These are phyloP conservation scores for Pararge aegeria DNA, from an alignment of 1,140 invertebrate species.

Conservation along the genomic window DNA sequence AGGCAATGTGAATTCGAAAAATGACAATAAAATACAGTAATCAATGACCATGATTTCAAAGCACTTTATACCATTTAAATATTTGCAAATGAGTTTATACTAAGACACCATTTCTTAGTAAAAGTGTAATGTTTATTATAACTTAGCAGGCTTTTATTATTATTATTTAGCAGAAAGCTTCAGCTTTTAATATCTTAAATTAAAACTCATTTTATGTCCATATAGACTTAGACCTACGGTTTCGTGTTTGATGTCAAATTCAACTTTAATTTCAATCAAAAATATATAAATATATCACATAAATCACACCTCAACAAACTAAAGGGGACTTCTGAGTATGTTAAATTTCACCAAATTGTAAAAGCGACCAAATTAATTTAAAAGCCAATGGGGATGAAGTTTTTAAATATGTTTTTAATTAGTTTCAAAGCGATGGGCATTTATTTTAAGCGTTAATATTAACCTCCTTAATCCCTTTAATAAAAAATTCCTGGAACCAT, in stretches of 20 bases:
- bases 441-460: conserved; percentile 54
- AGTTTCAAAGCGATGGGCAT: conserved; percentile 54
- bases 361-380: conserved; percentile 34
- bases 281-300: background rate
- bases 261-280: conserved; percentile 8
- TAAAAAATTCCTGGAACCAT: conserved; percentile 12
- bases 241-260: background rate
- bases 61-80: background rate
- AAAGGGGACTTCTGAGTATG: conserved; percentile 20
- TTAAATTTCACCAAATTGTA: conserved; percentile 28
- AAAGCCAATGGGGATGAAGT: conserved; percentile 43
- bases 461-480: conserved; percentile 45
- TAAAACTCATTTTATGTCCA: conserved; percentile 2
- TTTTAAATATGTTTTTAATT: conserved; percentile 33
- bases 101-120: background rate
- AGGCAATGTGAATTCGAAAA: background rate
- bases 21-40: background rate
- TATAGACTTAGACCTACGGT: background rate
- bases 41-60: too few species aligned
- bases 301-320: conserved; percentile 16
- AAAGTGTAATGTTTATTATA: background rate
- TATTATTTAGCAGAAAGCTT: background rate
- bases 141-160: background rate
- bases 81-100: background rate
- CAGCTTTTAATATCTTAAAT: conserved; percentile 5